Conservation (phyloP, 2,113 vertebrate genomes). For the Antechinus flavipes region DNA sequence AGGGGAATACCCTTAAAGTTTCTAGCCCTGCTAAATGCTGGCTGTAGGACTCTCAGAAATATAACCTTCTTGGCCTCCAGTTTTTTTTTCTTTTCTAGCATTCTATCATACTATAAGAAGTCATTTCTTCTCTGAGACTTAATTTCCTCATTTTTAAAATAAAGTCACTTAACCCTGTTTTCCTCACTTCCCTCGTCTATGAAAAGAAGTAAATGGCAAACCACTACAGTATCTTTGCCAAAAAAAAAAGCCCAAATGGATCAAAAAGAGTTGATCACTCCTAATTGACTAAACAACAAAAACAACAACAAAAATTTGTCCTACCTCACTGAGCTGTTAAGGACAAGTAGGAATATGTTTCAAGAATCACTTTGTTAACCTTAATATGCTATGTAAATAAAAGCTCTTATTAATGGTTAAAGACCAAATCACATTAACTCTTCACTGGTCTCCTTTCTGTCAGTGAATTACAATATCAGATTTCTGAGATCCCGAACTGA, state of each 20-base stretch:
- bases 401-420: neutral
- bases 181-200: neutral
- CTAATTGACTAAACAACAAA: neutral
- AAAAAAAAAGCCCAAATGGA: neutral
- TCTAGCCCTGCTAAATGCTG: neutral
- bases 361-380: neutral
- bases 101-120: neutral
- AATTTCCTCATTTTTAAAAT: neutral
- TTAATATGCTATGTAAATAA: neutral
- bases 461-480: neutral
- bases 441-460: neutral
- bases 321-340: neutral
- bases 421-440: neutral
- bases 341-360: neutral
- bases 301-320: neutral
- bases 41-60: neutral
- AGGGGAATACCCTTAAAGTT: neutral
- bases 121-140: neutral
- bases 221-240: neutral
- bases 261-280: neutral
- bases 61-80: neutral
- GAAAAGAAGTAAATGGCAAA: neutral
- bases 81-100: neutral
- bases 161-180: neutral
- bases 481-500: neutral